Evolutionary conservation across 2,888 invertebrate genomes (phyloP), one percentile per base, ranked within the genome.

Genomic region (Pheosia gnoma): DNA sequence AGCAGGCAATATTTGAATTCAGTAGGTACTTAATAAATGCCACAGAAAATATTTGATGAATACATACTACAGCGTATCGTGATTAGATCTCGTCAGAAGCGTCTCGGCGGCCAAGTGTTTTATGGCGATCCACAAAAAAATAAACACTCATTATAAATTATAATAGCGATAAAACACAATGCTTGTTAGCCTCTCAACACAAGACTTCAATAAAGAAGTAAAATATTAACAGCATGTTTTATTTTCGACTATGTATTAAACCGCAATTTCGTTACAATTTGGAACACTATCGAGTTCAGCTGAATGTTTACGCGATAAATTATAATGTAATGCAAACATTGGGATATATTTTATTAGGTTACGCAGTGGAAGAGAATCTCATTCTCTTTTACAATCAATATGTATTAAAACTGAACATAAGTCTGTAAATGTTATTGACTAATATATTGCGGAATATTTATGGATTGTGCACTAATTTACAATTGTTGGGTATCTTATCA

Each of bases 281-380:
- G 39, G 64, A 25, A 25, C 25, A 25, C 25, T 62, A 67, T 63
- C 62, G 52, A 59, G 59, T 62, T 39, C 8, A 64, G 56, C 62
- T 59, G 63, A 70, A 70, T 90, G 86, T 91, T 93, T 91, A 90
- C 79, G 71, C 82, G 63, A 91, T 93, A 91, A 91, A 91, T 91
- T 89, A 88, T 84, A 80, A 85, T 85, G 86, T 86, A 87, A 87
- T 77, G 85, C 83, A 89, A 91, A 91, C 90, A 90, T 85, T 84
- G 83, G 83, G 75, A 87, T 90, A 86, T 85, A 87, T 90, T 91
- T 91, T 89, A 91, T 88, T 85, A 79, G 78, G 67, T 80, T 78
- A 86, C 13, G 41, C 8, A 41, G 13, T 9, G 56, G n/a, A 41
- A 13, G 41, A 56, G 25, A 6, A 41, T 56, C 41, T 25, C 52